Percentiles rank a stretch among this genome's conserved stretches.
Evolutionary conservation across 1,140 invertebrate species (phyloP).

Genomic region (Drosophila ogumai): DNA sequence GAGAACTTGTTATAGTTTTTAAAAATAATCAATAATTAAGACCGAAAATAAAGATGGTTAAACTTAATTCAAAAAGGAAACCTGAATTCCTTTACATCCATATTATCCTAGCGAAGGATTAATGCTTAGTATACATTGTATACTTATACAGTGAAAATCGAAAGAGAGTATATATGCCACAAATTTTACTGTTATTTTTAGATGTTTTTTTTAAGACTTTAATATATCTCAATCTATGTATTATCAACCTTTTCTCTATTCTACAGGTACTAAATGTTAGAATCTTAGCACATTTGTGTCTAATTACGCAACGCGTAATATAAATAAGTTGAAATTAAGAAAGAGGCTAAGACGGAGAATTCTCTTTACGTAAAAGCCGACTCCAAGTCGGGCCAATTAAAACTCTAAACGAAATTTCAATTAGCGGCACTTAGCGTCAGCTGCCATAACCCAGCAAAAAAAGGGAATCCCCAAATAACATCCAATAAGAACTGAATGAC

Average conservation of each 20-base stretch:
- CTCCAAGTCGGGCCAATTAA: constrained; percentile 59
- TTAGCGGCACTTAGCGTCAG: constrained; percentile 79
- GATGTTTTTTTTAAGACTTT: too few species aligned
- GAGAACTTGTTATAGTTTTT: not conserved
- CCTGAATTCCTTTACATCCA: not conserved
- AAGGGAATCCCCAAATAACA: constrained; percentile 39
- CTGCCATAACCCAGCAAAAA: constrained; percentile 64
- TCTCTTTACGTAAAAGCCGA: constrained; percentile 1
- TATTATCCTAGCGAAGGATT: too few species aligned
- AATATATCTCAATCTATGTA: too few species aligned
- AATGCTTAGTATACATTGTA: too few species aligned
- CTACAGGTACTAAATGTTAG: not conserved
- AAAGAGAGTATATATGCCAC: too few species aligned
- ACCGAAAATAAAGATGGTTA: too few species aligned
- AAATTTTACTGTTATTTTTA: too few species aligned
- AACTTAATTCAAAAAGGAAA: not conserved
- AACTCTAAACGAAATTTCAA: constrained; percentile 76
- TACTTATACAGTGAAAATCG: too few species aligned
- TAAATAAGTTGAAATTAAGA: constrained; percentile 36
- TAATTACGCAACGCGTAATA: constrained; percentile 40
- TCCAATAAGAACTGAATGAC: constrained; percentile 81
- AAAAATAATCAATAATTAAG: not conserved
- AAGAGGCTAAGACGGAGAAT: constrained; percentile 1
- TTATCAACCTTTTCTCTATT: not conserved
- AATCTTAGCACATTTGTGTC: constrained; percentile 33